Conservation (phyloP, 1,140 invertebrate genomes). For the Dinoponera quadriceps region DNA sequence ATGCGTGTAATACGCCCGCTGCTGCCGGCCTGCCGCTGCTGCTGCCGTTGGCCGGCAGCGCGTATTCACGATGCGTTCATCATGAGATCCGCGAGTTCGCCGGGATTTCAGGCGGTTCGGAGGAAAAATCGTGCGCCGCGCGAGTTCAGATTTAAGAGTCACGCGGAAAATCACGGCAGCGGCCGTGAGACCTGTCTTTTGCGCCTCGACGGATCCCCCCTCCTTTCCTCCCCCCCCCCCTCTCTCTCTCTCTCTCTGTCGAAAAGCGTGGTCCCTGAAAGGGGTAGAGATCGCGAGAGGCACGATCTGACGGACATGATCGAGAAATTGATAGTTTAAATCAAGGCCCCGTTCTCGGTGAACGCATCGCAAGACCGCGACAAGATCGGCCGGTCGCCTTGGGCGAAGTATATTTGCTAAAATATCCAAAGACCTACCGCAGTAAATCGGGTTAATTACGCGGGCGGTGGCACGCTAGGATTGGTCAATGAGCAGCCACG, state of each 20-base stretch:
- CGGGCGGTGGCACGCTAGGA: conserved; percentile 42
- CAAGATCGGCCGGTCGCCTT: background rate
- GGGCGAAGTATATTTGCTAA: conserved; percentile 31
- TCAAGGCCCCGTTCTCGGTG: background rate
- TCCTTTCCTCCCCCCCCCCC: too few species aligned
- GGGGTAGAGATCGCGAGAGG: background rate
- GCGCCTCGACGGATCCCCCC: too few species aligned
- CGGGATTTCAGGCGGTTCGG: conserved; percentile 47
- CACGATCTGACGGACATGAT: background rate
- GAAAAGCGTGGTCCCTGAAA: background rate
- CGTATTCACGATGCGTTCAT: conserved; percentile 62
- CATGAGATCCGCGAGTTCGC: conserved; percentile 65
- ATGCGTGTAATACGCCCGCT: conserved; percentile 56
- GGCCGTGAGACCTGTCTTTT: background rate
- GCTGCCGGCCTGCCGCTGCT: background rate
- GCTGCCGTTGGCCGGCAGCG: conserved; percentile 26
- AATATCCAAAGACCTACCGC: conserved; percentile 69
- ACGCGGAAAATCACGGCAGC: background rate
- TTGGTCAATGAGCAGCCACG: conserved; percentile 63
- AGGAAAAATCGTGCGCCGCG: conserved; percentile 50
- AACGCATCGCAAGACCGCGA: background rate
- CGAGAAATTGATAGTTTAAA: background rate
- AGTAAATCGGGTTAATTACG: conserved; percentile 74
- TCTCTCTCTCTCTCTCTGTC: too few species aligned
- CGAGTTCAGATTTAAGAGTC: conserved; percentile 55